Base-by-base conservation (phyloP, 2,113 vertebrate species). In the Myrmecobius fasciatus region DNA sequence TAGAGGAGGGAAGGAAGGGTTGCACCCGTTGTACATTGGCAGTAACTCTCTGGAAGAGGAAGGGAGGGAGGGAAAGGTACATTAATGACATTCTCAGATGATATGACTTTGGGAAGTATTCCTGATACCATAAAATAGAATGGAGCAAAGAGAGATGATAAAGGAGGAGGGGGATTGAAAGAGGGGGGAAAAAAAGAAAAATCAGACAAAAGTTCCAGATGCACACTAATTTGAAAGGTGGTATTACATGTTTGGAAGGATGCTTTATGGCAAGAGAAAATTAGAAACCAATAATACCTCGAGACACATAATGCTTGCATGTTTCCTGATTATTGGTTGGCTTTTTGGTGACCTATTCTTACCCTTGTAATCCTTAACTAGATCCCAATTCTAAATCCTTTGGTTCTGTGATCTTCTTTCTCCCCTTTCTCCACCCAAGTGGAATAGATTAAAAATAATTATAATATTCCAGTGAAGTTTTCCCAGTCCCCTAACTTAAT, bases 111-210 rank as follows among this genome's bases (percentile, higher is more conserved):
- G 54, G 90, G 43, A 93, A 92, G 53, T 91, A 91, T 89, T 88
- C 24, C 49, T 36, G 3, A 43, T 2, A 91, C 8, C 20, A 53
- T 91, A 25, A 93, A 43, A 96, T 11, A 89, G 36, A 52, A 43
- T 24, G 2, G 67, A 90, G 93, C 43, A 48, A 92, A 90, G 17
- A 96, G 2, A n/a, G 47, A 46, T 22, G 7, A 96, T 91, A 92
- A 49, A 43, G 28, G 52, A 36, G 6, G 91, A 6, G 43, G 90
- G 54, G 3, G 53, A 14, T 94, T 54, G 94, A 51, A 1, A 8
- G 48, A 17, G 36, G 91, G 93, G 5, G 9, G 94, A 43, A 17
- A 43, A 24, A 43, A 20, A 83, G 31, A 43, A 83, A 83, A 83
- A 43, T 8, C 67, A 43, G n/a, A 83, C 17, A 43, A 1, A 43